A percentile compares a stretch with the other conserved stretches of the same genome.
phyloP scores from a whole-genome alignment of 2,113 vertebrate genomes.

The Syngnathus floridae region DNA sequence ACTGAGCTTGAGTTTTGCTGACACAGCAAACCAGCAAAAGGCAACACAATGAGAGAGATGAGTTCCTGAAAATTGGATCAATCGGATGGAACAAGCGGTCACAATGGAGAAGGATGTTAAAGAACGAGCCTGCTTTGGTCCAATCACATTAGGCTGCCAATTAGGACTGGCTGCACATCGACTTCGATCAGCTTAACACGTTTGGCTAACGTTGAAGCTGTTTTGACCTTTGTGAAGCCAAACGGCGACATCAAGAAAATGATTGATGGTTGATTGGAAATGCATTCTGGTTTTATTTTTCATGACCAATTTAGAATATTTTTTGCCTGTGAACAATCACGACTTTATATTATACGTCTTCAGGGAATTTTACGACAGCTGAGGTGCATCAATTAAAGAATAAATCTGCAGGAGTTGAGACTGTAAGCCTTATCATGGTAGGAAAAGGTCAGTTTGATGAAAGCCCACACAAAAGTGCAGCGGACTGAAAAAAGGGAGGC shows the following conservation, averaged over 20 bases:
- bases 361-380: not conserved
- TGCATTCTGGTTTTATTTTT: not conserved
- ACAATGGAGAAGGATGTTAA: slow-evolving; percentile 50
- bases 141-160: slow-evolving; percentile 68
- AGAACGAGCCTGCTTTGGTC: slow-evolving; percentile 43
- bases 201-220: slow-evolving; percentile 62
- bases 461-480: not conserved
- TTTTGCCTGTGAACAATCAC: too few relatives aligned
- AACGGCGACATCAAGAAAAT: slow-evolving; percentile 9
- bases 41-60: slow-evolving; percentile 48
- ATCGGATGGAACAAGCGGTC: slow-evolving; percentile 55
- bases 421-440: slow-evolving; percentile 3
- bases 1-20: slow-evolving; percentile 12
- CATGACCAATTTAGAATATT: not conserved
- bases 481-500: slow-evolving; percentile 14
- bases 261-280: too few relatives aligned
- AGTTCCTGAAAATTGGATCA: slow-evolving; percentile 57
- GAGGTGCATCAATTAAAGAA: not conserved
- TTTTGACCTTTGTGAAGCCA: slow-evolving; percentile 62
- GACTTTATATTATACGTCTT: not conserved
- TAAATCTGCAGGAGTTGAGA: not conserved
- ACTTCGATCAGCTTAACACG: slow-evolving; percentile 69
- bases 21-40: slow-evolving; percentile 24
- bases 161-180: slow-evolving; percentile 56
- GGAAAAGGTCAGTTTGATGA: slow-evolving; percentile 7